Base-by-base conservation (phyloP, 2,113 vertebrate genomes). In the Dipodomys ordii region DNA sequence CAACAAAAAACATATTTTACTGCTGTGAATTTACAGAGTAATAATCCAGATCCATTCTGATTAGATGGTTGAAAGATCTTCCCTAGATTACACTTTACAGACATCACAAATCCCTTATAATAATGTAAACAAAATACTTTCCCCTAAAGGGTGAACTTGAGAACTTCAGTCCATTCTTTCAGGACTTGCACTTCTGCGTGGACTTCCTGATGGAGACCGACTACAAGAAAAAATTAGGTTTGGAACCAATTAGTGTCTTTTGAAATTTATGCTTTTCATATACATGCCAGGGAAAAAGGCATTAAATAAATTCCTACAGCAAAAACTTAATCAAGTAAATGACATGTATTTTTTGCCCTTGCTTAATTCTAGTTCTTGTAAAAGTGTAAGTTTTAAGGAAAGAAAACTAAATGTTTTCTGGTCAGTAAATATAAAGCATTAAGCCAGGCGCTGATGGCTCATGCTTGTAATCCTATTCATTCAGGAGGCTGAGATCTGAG, bases 121-220 rank as follows among this genome's bases (percentile, higher is more conserved):
- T 98, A 98, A 98, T 98, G 98, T 99, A 98, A 98, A 98, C 98
- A 98, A 98, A 98, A 98, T 98, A 98, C 96, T 97, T 98, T 98
- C 97, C 98, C 98, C 98, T 98, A 98, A 98, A 98, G 98, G 97
- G 96, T 97, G 96, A 97, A 97, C 92, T 97, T 97, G 96, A 95
- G 93, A 96, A 96, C 89, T 98, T 98, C 98, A 99, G 98, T 98
- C 98, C 96, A 98, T 98, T 98, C 98, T 98, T 96, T 98, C 98
- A 97, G 98, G 98, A 97, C 98, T 99, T 95, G 98, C 98, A 97
- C 98, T 99, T 97, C 98, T 98, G 87, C 98, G 97, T 49, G 98
- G 98, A 96, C 98, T 99, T 98, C 98, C 98, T 97, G 99, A 99
- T 64, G 98, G 98, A 68, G 98, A 99, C 35, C 97, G 98, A 97